Conservation (phyloP, 2,888 invertebrate species). For the Drosophila picticornis region DNA sequence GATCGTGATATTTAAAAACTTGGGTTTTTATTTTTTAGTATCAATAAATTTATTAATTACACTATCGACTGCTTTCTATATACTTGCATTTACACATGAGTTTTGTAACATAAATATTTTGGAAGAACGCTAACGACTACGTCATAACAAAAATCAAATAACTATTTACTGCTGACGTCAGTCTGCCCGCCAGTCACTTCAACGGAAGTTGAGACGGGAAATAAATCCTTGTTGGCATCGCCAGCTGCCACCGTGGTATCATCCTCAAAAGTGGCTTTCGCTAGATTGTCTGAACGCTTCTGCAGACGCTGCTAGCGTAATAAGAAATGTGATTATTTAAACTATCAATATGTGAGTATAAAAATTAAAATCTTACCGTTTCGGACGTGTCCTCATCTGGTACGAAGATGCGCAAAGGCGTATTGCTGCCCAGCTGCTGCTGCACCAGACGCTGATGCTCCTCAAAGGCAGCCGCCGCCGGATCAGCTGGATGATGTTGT, state of each 20-base stretch:
- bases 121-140: conserved; percentile 44
- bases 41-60: conserved; percentile 69
- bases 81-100: conserved; percentile 64
- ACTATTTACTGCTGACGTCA: conserved; percentile 57
- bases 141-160: conserved; percentile 49
- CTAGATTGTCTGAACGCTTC: conserved; percentile 77
- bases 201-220: conserved; percentile 81
- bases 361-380: conserved; percentile 53
- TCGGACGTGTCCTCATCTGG: conserved; percentile 84
- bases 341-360: background rate
- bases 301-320: conserved; percentile 75
- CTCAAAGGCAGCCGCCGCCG: conserved; percentile 76
- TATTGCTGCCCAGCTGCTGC: conserved; percentile 81
- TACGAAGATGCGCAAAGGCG: conserved; percentile 86
- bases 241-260: conserved; percentile 32
- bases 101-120: conserved; percentile 62
- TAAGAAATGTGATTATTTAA: background rate
- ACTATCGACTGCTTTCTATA: conserved; percentile 70
- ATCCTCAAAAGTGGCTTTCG: conserved; percentile 73
- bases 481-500: conserved; percentile 51
- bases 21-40: conserved; percentile 18
- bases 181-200: conserved; percentile 78
- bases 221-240: conserved; percentile 66
- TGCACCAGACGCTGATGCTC: conserved; percentile 83
- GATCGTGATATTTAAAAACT: background rate